phyloP scores from a whole-genome alignment of 2,888 invertebrate species.

The Lottia gigantea region DNA sequence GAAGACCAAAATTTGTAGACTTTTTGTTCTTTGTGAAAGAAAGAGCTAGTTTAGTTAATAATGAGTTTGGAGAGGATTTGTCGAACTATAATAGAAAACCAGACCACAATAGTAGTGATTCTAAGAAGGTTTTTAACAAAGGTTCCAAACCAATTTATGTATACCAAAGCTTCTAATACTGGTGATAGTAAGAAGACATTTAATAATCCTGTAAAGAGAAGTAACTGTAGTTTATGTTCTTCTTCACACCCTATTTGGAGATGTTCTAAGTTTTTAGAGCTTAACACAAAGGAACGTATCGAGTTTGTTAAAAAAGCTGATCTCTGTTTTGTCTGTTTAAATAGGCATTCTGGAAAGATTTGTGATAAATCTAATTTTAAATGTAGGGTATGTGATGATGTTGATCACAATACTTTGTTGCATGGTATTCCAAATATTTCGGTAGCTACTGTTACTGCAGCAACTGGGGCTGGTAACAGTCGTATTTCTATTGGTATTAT shows the following conservation, averaged over 20 bases:
- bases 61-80: not conserved
- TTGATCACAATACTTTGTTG: not conserved
- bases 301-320: not conserved
- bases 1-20: not conserved
- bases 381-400: not conserved
- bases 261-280: not conserved
- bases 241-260: not conserved
- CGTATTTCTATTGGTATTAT: not conserved
- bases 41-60: not conserved
- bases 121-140: too few relatives aligned
- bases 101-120: too few relatives aligned
- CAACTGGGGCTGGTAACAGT: not conserved
- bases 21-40: not conserved
- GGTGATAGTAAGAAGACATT: too few relatives aligned
- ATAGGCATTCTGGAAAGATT: not conserved
- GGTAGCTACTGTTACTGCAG: not conserved
- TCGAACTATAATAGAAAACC: too few relatives aligned
- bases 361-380: not conserved
- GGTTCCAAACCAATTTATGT: too few relatives aligned
- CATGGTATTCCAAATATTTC: not conserved
- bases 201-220: too few relatives aligned
- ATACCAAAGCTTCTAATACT: too few relatives aligned
- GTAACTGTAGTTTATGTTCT: not conserved
- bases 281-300: not conserved
- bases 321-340: not conserved